Percentiles rank a stretch among this genome's conserved stretches.
These are phyloP conservation scores for Cerastis leucographa DNA, from an alignment of 2,888 invertebrate genomes.

Conservation along the genomic window DNA sequence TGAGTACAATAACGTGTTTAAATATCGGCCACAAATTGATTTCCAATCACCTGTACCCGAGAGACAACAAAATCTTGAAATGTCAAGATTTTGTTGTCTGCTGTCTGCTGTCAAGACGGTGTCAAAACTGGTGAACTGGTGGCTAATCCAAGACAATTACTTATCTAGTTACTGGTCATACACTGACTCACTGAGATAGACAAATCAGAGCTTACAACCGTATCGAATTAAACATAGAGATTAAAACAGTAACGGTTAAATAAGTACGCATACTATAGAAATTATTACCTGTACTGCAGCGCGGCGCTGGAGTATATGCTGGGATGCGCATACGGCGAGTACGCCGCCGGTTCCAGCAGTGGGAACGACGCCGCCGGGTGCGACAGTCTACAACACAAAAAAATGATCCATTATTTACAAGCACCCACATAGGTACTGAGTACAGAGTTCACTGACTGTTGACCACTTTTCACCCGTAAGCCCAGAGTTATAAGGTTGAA, in stretches of 20 bases:
- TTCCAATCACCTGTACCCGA: not conserved
- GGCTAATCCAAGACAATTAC: not conserved
- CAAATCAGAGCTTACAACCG: not conserved
- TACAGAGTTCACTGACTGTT: too few relatives aligned
- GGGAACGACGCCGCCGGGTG: constrained; percentile 89
- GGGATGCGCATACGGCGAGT: constrained; percentile 88
- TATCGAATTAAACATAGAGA: not conserved
- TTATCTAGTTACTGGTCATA: not conserved
- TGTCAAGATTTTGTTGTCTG: too few relatives aligned
- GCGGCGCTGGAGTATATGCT: constrained; percentile 90
- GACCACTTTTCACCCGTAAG: too few relatives aligned
- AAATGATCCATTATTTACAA: not conserved
- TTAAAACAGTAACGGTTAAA: too few relatives aligned
- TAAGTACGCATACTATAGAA: too few relatives aligned
- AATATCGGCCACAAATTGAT: not conserved
- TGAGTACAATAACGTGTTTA: not conserved
- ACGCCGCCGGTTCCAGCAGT: constrained; percentile 86
- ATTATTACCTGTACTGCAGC: constrained; percentile 85
- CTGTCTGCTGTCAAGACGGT: too few relatives aligned
- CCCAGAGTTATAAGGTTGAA: too few relatives aligned
- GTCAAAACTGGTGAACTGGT: too few relatives aligned
- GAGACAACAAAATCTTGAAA: not conserved
- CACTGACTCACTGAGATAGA: too few relatives aligned
- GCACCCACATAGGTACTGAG: not conserved
- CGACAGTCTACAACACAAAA: constrained; percentile 82